Percentiles rank a stretch among this genome's conserved stretches.
Evolutionary conservation across 2,888 invertebrate species (phyloP).

Genomic region (Camptogramma bilineatum): DNA sequence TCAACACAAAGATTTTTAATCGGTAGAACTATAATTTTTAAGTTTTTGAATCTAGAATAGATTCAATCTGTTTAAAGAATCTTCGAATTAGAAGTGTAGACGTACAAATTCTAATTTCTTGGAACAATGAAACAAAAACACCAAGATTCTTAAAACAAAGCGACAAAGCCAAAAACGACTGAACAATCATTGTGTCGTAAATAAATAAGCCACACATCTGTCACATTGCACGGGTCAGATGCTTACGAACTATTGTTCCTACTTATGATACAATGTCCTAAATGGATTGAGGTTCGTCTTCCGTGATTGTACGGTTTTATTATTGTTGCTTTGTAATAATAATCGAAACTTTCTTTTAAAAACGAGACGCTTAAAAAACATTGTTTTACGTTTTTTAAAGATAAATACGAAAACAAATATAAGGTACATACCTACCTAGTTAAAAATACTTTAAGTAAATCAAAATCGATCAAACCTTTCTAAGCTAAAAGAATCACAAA

Average conservation of each 20-base stretch:
- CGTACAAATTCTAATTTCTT: background rate
- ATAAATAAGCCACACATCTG: slow-evolving; percentile 20
- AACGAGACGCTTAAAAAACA: background rate
- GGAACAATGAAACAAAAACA: background rate
- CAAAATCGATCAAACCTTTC: too few species aligned
- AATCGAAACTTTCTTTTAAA: background rate
- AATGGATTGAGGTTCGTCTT: slow-evolving; percentile 27
- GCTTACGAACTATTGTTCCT: slow-evolving; percentile 27
- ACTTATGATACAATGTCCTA: slow-evolving; percentile 21
- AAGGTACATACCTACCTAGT: too few species aligned
- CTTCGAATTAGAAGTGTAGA: too few species aligned
- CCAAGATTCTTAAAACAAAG: background rate
- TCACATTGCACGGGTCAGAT: slow-evolving; percentile 20
- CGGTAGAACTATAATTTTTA: too few species aligned
- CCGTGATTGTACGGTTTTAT: slow-evolving; percentile 16
- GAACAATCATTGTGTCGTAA: slow-evolving; percentile 28
- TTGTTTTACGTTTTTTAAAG: too few species aligned
- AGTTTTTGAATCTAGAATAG: too few species aligned
- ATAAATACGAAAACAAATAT: too few species aligned
- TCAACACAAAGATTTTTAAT: too few species aligned
- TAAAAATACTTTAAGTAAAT: too few species aligned
- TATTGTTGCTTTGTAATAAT: background rate
- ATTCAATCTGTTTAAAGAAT: too few species aligned
- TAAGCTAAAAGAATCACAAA: too few species aligned
- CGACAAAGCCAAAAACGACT: slow-evolving; percentile 5